A percentile compares a stretch with the other conserved stretches of the same genome.
Conservation (phyloP, 2,888 invertebrate species). For the Apeira syringaria region DNA sequence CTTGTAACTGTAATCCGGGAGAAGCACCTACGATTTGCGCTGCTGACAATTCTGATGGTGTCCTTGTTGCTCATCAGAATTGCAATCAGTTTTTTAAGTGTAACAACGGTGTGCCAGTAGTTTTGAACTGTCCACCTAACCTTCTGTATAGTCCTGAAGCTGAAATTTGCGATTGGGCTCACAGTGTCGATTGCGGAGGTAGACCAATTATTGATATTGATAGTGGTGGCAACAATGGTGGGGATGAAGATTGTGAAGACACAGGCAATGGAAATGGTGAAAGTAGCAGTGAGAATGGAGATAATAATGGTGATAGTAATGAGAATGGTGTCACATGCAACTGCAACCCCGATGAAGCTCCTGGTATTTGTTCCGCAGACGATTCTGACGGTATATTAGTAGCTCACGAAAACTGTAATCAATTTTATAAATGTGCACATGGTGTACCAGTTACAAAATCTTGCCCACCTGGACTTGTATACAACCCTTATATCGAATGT, state of each 20-base stretch:
- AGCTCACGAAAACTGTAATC: conserved; percentile 40
- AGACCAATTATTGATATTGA: conserved; percentile 14
- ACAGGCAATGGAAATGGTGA: conserved; percentile 5
- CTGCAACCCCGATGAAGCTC: conserved; percentile 35
- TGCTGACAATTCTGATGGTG: conserved; percentile 23
- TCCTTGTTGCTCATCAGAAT: conserved; percentile 32
- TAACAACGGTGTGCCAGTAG: conserved; percentile 26
- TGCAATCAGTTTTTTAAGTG: conserved; percentile 38
- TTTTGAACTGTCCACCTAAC: conserved; percentile 20
- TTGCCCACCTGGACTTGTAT: conserved; percentile 37
- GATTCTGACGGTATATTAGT: conserved; percentile 40
- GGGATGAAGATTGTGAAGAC: not conserved
- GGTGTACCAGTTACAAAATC: conserved; percentile 25
- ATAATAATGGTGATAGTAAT: conserved; percentile 4
- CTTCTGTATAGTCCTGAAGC: conserved; percentile 29
- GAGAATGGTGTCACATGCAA: conserved; percentile 25
- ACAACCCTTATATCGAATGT: conserved; percentile 35
- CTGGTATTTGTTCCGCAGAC: conserved; percentile 31
- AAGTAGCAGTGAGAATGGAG: conserved; percentile 2
- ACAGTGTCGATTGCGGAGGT: conserved; percentile 27
- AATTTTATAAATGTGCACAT: conserved; percentile 38
- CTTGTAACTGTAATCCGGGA: conserved; percentile 33
- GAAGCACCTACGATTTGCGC: conserved; percentile 43
- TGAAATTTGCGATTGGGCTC: conserved; percentile 33
- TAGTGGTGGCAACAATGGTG: not conserved